Conservation (phyloP, 2,113 vertebrate genomes). For the Mirza zaza region DNA sequence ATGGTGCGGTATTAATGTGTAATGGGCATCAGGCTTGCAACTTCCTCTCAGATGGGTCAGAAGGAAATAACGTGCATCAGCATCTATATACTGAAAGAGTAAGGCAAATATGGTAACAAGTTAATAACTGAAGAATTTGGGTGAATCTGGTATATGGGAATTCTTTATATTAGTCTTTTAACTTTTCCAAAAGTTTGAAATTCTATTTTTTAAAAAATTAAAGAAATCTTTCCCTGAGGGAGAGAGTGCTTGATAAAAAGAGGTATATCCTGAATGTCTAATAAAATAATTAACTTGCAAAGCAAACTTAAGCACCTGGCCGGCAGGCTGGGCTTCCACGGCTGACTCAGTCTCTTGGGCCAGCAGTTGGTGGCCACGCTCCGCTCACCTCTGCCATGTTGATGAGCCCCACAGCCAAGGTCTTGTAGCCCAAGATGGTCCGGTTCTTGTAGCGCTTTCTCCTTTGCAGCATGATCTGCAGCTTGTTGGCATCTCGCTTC, state of each 20-base stretch:
- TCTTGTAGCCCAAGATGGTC: constrained; percentile 96
- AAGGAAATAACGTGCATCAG: neutral
- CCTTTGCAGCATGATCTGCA: constrained; percentile 95
- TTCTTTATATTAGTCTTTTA: neutral
- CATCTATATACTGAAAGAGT: neutral
- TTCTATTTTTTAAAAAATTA: neutral
- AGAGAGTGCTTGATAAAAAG: constrained; percentile 1
- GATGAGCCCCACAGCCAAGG: constrained; percentile 92
- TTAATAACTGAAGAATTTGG: neutral
- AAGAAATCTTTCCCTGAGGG: neutral
- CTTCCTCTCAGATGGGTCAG: neutral
- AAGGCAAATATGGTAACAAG: neutral
- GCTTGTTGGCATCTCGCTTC: constrained; percentile 94
- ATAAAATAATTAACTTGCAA: neutral
- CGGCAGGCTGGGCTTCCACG: neutral
- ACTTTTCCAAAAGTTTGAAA: neutral
- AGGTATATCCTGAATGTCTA: neutral
- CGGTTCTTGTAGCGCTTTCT: constrained; percentile 95
- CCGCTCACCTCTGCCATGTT: constrained; percentile 94
- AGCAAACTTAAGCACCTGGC: neutral
- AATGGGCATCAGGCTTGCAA: neutral
- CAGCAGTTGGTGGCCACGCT: fast-evolving
- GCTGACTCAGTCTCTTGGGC: neutral
- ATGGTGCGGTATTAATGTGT: fast-evolving
- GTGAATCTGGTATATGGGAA: neutral